phyloP scores from a whole-genome alignment of 1,140 invertebrate genomes.

The Hetaerina americana region DNA sequence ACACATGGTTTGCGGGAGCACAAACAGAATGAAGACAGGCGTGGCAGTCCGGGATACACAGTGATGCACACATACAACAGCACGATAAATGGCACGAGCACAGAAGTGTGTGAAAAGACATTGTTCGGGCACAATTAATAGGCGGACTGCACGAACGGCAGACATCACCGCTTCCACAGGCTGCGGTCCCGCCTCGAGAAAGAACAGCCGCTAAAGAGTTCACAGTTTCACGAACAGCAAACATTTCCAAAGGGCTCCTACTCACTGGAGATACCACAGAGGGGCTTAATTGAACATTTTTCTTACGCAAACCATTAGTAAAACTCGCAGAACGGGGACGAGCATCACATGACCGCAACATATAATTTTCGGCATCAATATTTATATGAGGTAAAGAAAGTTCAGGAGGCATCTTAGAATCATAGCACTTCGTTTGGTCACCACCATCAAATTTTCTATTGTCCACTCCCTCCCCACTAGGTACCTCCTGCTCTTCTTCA shows the following conservation, averaged over 20 bases:
- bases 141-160: background rate
- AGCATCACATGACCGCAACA: constrained; percentile 17
- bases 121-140: constrained; percentile 6
- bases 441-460: constrained; percentile 14
- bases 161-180: constrained; percentile 3
- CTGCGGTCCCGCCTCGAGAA: background rate
- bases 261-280: constrained; percentile 1
- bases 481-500: background rate
- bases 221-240: constrained; percentile 23
- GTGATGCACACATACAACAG: constrained; percentile 46
- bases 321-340: background rate
- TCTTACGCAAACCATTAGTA: constrained; percentile 13
- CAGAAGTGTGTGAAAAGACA: background rate
- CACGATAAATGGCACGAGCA: constrained; percentile 22
- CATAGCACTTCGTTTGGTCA: constrained; percentile 12
- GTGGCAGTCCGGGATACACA: constrained; percentile 49
- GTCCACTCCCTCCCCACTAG: constrained; percentile 4
- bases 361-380: background rate
- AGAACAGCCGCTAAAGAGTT: constrained; percentile 19
- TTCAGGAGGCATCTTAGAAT: constrained; percentile 9
- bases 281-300: constrained; percentile 9
- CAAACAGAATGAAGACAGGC: constrained; percentile 50
- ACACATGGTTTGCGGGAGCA: constrained; percentile 32
- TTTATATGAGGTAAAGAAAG: background rate
- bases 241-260: constrained; percentile 22